Evolutionary conservation across 2,113 vertebrate species (phyloP), one percentile per base, ranked within the genome.

Genomic region (Holacanthus passer): DNA sequence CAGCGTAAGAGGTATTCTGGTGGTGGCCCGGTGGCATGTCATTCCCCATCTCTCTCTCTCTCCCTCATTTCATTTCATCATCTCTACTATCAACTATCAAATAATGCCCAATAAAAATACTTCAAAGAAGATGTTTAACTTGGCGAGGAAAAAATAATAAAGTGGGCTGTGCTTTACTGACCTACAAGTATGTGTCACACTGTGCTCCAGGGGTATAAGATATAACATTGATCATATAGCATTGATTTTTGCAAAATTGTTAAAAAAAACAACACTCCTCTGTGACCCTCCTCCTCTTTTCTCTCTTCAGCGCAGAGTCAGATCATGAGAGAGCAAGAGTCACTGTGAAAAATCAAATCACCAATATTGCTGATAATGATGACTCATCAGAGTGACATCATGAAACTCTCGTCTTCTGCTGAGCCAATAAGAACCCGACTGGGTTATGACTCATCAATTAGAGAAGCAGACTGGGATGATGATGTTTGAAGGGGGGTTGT

Each of bases 381-480:
- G 91, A 93, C 73, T 93, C 90, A 90, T 85, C 84, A 71, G 22
- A 41, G 53, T 79, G 89, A 89, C 71, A n/a, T 92, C 91, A 86
- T 41, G 14, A 70, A 77, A 80, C 63, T 77, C 82, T 82, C 77
- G 83, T 62, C 66, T 60, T 45, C 78, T 1, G n/a, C 53, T 59
- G 32, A 81, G 81, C 88, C 93, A 92, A 91, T 86, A 74, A 24
- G 32, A 83, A 71, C 52, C 48, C 4, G 37, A n/a, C 53, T 35
- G 60, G 59, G 41, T 55, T 80, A 60, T 91, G 87, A 92, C 82
- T 87, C 84, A 77, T 87, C 72, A 73, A 65, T 87, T 56, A 73
- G 43, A 88, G 64, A 20, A 37, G 50, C 43, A 73, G 66, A 64
- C 56, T 22, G 27, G 60, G 68, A n/a, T 11, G 68, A n/a, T 11